A percentile compares a stretch with the other conserved stretches of the same genome.
These are phyloP conservation scores for Callochromis pleurospilus DNA, from an alignment of 2,113 vertebrate species.

Conservation along the genomic window DNA sequence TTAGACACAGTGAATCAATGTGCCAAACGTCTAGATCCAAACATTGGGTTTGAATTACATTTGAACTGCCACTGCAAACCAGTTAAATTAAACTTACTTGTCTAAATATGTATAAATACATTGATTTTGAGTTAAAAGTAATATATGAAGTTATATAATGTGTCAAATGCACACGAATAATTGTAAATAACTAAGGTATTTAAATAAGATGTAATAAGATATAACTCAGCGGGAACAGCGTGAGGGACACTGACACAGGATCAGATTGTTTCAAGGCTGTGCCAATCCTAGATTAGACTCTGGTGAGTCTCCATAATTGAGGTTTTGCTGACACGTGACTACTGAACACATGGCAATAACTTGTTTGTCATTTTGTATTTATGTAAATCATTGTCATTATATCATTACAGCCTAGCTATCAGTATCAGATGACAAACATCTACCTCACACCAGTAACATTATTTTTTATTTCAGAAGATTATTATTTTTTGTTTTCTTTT, in stretches of 20 bases:
- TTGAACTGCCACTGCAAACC: not conserved
- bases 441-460: not conserved
- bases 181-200: not conserved
- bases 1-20: not conserved
- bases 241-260: not conserved
- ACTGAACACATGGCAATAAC: not conserved
- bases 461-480: not conserved
- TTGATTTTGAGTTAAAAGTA: not conserved
- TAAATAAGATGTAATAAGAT: not conserved
- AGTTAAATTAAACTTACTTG: not conserved
- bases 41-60: not conserved
- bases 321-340: not conserved
- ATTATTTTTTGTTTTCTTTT: not conserved
- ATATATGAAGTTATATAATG: not conserved
- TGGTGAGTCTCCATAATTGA: not conserved
- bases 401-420: not conserved
- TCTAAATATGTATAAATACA: not conserved
- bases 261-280: not conserved
- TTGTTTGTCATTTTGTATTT: not conserved
- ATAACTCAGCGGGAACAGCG: not conserved
- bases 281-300: not conserved
- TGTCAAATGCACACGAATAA: not conserved
- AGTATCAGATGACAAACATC: not conserved
- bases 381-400: not conserved
- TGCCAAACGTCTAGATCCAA: not conserved